Base-by-base conservation (phyloP, 2,113 vertebrate species). In the Elephantulus edwardii region DNA sequence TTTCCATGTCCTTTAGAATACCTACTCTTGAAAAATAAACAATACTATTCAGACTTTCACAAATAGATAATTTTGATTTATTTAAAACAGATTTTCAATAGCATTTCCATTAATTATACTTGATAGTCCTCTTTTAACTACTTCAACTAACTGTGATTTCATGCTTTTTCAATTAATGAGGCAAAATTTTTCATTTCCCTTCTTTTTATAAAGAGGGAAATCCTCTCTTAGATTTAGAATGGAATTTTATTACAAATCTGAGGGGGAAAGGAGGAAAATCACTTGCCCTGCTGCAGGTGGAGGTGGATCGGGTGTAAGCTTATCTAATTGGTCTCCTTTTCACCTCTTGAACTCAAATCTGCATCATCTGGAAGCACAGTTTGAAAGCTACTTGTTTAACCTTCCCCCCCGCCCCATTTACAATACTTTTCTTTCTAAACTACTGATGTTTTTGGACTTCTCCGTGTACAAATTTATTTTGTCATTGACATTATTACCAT, bases 81-180 rank as follows among this genome's bases (percentile, higher is more conserved):
- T 35, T 86, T 22, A 28, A 88, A 91, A 74, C 60, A 11, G 24
- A 79, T 48, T 77, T 83, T 83, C 19, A 40, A 42, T 78, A 44
- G 38, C 33, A 79, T 72, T 77, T 86, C 86, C 54, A 90, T 50
- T 83, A 48, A 33, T 6, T 74, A 60, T 83, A 40, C 19, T 90
- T 86, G 20, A 42, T n/a, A 52, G 30, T 42, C 58, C 80, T 78
- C 42, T 20, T 72, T 0, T 62, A 80, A 60, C 52, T 10, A 33
- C 26, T 74, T 83, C 81, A n/a, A 71, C 50, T 74, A 40, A 71
- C 50, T 74, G 35, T 58, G 74, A 68, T 78, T 68, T 78, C 52
- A 52, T 86, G 4, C 40, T 85, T n/a, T n/a, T n/a, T 91, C 54
- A 46, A 11, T 48, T 19, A 26, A 92, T 85, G 33, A 86, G 16